A percentile compares a stretch with the other conserved stretches of the same genome.
Conservation (phyloP, 2,113 vertebrate genomes). For the Microcebus tavaratra region DNA sequence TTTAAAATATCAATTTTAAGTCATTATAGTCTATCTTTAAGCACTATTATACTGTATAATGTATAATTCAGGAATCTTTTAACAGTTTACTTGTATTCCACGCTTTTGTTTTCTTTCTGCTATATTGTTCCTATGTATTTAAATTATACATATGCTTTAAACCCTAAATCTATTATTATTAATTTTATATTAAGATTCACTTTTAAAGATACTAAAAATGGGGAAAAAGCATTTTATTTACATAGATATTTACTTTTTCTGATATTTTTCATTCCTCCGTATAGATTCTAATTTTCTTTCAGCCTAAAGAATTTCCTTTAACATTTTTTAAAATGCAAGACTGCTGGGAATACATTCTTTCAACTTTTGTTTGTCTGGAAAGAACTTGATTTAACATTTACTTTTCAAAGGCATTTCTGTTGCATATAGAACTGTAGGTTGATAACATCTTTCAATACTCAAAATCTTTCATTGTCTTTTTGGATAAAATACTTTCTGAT, state of each 20-base stretch:
- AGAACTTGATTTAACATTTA: background rate
- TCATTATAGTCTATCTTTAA: background rate
- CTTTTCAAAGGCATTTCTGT: background rate
- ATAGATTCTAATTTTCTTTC: background rate
- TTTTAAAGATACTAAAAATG: background rate
- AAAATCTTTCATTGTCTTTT: background rate
- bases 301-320: background rate
- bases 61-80: background rate
- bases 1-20: background rate
- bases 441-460: background rate
- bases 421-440: background rate
- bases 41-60: background rate
- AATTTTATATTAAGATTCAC: background rate
- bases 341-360: background rate
- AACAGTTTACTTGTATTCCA: background rate
- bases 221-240: background rate
- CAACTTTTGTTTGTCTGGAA: background rate
- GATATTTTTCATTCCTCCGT: background rate
- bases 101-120: background rate
- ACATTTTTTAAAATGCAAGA: background rate
- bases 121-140: background rate
- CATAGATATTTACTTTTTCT: background rate
- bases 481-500: background rate
- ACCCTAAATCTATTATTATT: background rate
- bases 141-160: background rate